These are phyloP conservation scores for Astyanax mexicanus DNA, from an alignment of 2,797 vertebrate genomes.

Conservation along the genomic window DNA sequence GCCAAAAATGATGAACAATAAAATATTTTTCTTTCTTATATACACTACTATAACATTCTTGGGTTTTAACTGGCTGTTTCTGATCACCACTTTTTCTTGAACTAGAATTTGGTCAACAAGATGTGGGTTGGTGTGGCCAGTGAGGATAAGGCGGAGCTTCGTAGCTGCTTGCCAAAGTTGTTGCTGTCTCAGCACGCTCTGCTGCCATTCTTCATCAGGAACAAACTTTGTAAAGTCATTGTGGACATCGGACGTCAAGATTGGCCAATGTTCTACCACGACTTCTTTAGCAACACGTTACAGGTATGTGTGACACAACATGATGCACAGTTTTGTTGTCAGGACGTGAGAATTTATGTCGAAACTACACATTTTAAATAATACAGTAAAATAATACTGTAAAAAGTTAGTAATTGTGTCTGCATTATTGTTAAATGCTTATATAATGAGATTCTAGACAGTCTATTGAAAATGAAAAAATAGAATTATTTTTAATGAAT, in stretches of 20 bases:
- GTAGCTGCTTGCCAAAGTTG: slow-evolving; percentile 95
- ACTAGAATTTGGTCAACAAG: slow-evolving; percentile 99
- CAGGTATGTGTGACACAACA: slow-evolving; percentile 79
- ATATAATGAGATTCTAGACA: background rate
- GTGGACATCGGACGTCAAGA: slow-evolving; percentile 98
- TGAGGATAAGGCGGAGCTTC: slow-evolving; percentile 97
- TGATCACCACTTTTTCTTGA: too few species aligned
- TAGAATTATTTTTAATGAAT: too few species aligned
- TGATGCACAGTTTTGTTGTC: background rate
- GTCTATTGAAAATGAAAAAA: background rate
- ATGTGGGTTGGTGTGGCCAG: slow-evolving; percentile 98
- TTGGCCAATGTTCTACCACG: slow-evolving; percentile 99
- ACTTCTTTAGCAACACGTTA: slow-evolving; percentile 97
- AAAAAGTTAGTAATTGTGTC: too few species aligned
- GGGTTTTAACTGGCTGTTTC: too few species aligned
- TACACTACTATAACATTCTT: too few species aligned
- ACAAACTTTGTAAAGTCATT: slow-evolving; percentile 98
- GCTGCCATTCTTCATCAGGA: slow-evolving; percentile 96
- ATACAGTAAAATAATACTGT: too few species aligned
- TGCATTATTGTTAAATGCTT: too few species aligned
- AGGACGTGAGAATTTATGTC: too few species aligned
- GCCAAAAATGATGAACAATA: too few species aligned
- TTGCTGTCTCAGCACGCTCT: slow-evolving; percentile 93
- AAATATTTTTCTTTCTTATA: too few species aligned
- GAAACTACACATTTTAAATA: too few species aligned